Evolutionary conservation across 2,888 invertebrate species (phyloP).

Genomic region (Melanophora roralis): DNA sequence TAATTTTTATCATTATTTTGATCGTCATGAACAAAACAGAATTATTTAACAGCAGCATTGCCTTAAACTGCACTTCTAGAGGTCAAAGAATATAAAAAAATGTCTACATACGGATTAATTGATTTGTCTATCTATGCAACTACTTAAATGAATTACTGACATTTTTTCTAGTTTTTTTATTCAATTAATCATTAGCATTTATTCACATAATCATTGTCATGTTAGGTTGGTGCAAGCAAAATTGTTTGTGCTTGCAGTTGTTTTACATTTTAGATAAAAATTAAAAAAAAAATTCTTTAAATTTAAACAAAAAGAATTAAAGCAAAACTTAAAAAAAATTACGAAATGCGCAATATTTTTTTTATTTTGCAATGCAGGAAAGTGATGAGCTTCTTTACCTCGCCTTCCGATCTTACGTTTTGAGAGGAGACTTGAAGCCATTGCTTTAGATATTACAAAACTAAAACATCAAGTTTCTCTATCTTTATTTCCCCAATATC

Average conservation of each 20-base stretch:
- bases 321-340: background rate
- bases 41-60: constrained; percentile 35
- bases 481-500: background rate
- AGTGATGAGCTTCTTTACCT: constrained; percentile 27
- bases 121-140: background rate
- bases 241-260: background rate
- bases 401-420: background rate
- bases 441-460: constrained; percentile 18
- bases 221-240: background rate
- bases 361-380: background rate
- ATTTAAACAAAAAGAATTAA: constrained; percentile 7
- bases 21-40: constrained; percentile 17
- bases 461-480: background rate
- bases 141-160: background rate
- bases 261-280: constrained; percentile 17
- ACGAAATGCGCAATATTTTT: constrained; percentile 40
- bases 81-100: constrained; percentile 40
- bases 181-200: background rate
- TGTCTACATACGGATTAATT: constrained; percentile 18
- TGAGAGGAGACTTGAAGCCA: background rate
- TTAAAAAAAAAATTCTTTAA: too few species aligned
- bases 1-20: background rate
- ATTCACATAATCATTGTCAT: constrained; percentile 40
- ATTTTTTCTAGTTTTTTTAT: constrained; percentile 16
- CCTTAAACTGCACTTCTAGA: constrained; percentile 21